A percentile compares a stretch with the other conserved stretches of the same genome.
phyloP scores from a whole-genome alignment of 35 echinoderm and acorn worm genomes.

The Lytechinus variegatus region DNA sequence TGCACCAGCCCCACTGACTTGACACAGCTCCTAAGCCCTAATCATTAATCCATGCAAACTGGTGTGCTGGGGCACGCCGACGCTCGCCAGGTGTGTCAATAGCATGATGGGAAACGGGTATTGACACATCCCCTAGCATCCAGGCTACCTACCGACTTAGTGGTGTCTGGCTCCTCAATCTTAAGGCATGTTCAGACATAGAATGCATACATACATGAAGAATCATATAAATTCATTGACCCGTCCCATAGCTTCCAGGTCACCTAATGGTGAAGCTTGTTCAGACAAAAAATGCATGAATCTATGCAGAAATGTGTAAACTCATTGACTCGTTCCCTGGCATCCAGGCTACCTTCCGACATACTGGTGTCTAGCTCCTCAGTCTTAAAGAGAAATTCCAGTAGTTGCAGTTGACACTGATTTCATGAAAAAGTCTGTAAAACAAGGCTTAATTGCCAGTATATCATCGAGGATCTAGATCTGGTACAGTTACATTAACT shows the following conservation, averaged over 20 bases:
- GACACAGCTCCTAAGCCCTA: background rate
- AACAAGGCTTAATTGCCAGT: too few relatives aligned
- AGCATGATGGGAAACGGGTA: constrained; percentile 18
- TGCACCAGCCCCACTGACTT: background rate
- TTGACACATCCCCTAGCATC: constrained; percentile 7
- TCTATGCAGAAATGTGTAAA: too few relatives aligned
- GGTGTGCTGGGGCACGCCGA: background rate
- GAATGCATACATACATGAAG: too few relatives aligned
- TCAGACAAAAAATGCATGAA: too few relatives aligned
- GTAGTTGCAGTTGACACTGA: too few relatives aligned
- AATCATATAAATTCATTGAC: too few relatives aligned
- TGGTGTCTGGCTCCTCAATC: background rate
- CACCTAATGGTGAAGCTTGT: too few relatives aligned
- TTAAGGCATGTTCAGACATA: background rate
- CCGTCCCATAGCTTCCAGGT: too few relatives aligned
- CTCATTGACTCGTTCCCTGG: background rate
- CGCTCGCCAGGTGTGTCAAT: constrained; percentile 25
- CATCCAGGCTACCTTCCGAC: background rate
- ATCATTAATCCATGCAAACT: constrained; percentile 26
- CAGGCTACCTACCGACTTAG: background rate
- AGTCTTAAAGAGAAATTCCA: too few relatives aligned
- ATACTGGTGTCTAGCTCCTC: background rate
- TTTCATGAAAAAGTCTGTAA: too few relatives aligned
- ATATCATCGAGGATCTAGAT: too few relatives aligned
- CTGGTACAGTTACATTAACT: too few relatives aligned